These are phyloP conservation scores for Meiosimyza decipiens DNA, from an alignment of 2,888 invertebrate species.

Conservation along the genomic window DNA sequence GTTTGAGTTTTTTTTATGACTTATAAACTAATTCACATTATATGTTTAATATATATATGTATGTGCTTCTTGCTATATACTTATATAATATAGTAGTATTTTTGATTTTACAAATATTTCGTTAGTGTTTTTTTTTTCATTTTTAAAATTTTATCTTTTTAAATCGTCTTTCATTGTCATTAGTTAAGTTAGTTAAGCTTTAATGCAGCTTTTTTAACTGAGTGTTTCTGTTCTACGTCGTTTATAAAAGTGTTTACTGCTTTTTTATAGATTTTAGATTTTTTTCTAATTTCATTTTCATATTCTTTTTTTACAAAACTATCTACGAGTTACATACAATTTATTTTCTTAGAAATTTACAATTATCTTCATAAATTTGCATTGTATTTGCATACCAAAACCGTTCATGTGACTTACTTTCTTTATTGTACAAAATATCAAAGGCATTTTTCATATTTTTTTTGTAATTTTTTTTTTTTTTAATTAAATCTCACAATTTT, in stretches of 20 bases:
- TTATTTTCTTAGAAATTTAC: conserved; percentile 33
- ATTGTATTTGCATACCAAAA: conserved; percentile 28
- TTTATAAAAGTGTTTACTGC: conserved; percentile 31
- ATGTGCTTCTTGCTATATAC: conserved; percentile 19
- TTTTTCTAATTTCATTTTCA: conserved; percentile 4
- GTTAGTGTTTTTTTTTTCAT: conserved; percentile 25
- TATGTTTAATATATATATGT: conserved; percentile 51
- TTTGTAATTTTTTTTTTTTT: conserved; percentile 12
- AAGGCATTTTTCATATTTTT: conserved; percentile 27
- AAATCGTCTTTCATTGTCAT: conserved; percentile 43
- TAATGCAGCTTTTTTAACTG: not conserved
- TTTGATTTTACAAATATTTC: conserved; percentile 30
- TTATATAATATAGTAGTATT: conserved; percentile 6
- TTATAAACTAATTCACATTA: conserved; percentile 47
- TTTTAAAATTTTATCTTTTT: conserved; percentile 44
- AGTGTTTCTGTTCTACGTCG: conserved; percentile 39
- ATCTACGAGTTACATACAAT: conserved; percentile 23
- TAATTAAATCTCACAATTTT: conserved; percentile 15
- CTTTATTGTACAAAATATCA: conserved; percentile 33
- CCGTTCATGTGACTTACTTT: not conserved
- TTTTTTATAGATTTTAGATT: conserved; percentile 4
- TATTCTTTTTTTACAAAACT: conserved; percentile 30
- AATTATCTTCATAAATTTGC: conserved; percentile 50
- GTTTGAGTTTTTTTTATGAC: conserved; percentile 41
- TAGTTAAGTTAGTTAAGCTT: conserved; percentile 46